Evolutionary conservation across 2,113 vertebrate species (phyloP), one percentile per base, ranked within the genome.

Genomic region (Pomatostomus ruficeps): DNA sequence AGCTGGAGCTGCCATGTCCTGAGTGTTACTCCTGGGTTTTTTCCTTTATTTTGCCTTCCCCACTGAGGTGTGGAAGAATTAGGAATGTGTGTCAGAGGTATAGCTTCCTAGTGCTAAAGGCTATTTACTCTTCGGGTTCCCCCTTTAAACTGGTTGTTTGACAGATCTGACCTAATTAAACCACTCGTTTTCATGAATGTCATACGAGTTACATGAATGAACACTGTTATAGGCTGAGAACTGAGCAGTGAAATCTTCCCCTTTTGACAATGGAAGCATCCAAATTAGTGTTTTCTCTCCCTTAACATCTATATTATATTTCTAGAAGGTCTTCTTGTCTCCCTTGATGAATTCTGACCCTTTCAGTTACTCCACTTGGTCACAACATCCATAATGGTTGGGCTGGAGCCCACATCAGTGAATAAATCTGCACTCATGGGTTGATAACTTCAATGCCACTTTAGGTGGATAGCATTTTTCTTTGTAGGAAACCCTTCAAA

Each of bases 161-260:
- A 87, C 70, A 95, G 67, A 74, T 89, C 61, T 10, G 57, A 85
- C 91, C 93, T 95, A 67, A 84, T 97, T 94, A 94, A 94, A 91
- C 91, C 78, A 74, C 43, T 91, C 1, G 0, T 67, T 95, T 92
- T 94, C 79, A 38, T 87, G 22, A 61, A 52, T 88, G 68, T 74
- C 59, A 33, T 85, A 49, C 58, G 23, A 65, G 59, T 80, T 90
- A 87, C 73, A 70, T 87, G 79, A 79, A 57, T 72, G 57, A 87
- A 42, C 54, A 23, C 63, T 67, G 3, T 66, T 29, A 36, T 29
- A 77, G 66, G 33, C 31, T 59, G 59, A 63, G 49, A 91, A 48
- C 25, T 49, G 33, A 2, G 0, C 42, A 38, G 59, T 21, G 61
- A 57, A 61, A 73, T 91, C 59, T 94, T 88, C 62, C n/a, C 13